Evolutionary conservation across 2,888 invertebrate genomes (phyloP).

Genomic region (Furcula furcula): DNA sequence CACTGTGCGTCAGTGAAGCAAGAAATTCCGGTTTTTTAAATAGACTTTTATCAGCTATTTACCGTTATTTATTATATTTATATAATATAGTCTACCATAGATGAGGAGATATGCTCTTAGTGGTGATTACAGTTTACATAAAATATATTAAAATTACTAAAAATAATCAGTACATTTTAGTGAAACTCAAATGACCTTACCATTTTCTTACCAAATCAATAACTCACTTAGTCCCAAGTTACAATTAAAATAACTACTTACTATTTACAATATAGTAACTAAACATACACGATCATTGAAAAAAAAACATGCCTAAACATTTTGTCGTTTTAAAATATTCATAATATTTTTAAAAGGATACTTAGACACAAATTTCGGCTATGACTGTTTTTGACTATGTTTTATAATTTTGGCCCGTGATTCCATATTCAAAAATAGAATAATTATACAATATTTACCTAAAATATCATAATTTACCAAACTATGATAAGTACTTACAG

Average conservation of each 20-base stretch:
- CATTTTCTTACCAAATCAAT: conserved; percentile 51
- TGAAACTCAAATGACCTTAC: conserved; percentile 68
- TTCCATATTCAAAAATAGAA: conserved; percentile 60
- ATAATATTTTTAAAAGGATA: conserved; percentile 30
- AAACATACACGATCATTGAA: conserved; percentile 25
- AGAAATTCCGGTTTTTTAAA: conserved; percentile 15
- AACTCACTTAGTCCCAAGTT: conserved; percentile 49
- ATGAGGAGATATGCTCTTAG: conserved; percentile 66
- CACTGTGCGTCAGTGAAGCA: conserved; percentile 21
- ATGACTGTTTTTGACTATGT: conserved; percentile 73
- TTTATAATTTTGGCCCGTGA: conserved; percentile 75
- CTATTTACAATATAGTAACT: conserved; percentile 35
- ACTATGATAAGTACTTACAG: conserved; percentile 55
- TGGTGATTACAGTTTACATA: conserved; percentile 58
- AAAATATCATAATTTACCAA: conserved; percentile 37
- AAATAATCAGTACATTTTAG: conserved; percentile 80
- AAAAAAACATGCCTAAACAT: conserved; percentile 30
- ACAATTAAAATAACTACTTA: conserved; percentile 39
- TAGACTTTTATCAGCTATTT: conserved; percentile 33
- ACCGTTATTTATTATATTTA: conserved; percentile 6
- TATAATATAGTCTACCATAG: conserved; percentile 50
- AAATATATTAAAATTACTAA: conserved; percentile 70
- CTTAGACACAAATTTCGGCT: conserved; percentile 41
- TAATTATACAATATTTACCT: conserved; percentile 35
- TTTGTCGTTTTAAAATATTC: conserved; percentile 27